Percentiles rank a stretch among this genome's conserved stretches.
Evolutionary conservation across 2,113 vertebrate species (phyloP).

Genomic region (Entomyzon cyanotis): DNA sequence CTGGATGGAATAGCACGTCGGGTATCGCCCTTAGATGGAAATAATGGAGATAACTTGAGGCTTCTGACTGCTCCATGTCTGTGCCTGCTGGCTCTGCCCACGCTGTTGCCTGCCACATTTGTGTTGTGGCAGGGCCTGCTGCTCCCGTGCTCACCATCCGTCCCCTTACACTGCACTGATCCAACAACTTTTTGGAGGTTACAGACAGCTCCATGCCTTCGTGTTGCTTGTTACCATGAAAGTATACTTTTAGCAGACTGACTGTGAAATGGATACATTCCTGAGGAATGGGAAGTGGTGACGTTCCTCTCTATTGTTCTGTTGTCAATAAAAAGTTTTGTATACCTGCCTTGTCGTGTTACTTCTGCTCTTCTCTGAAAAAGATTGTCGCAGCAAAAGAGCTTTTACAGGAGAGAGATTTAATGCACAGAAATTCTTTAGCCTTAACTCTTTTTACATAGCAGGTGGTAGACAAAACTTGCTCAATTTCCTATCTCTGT

Average conservation of each 20-base stretch:
- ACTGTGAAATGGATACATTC: constrained; percentile 76
- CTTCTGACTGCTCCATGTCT: neutral
- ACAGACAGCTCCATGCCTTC: neutral
- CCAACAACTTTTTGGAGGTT: constrained; percentile 4
- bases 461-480: neutral
- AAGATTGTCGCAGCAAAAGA: neutral
- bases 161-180: constrained; percentile 11
- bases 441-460: neutral
- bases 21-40: neutral
- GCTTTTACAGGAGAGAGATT: neutral
- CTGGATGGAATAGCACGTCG: neutral
- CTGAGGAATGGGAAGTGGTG: constrained; percentile 76
- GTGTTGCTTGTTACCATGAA: constrained; percentile 13
- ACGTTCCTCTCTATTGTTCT: constrained; percentile 77
- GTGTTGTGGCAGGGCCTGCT: constrained; percentile 20
- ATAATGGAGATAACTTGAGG: neutral
- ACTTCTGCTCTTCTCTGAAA: neutral
- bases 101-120: neutral
- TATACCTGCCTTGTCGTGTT: constrained; percentile 69
- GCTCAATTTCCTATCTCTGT: neutral
- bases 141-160: neutral
- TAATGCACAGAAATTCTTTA: neutral
- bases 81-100: constrained; percentile 15
- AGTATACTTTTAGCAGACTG: constrained; percentile 52
- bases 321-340: constrained; percentile 81